Conservation (phyloP, 2,888 invertebrate genomes). For the Lucinisca nassula region DNA sequence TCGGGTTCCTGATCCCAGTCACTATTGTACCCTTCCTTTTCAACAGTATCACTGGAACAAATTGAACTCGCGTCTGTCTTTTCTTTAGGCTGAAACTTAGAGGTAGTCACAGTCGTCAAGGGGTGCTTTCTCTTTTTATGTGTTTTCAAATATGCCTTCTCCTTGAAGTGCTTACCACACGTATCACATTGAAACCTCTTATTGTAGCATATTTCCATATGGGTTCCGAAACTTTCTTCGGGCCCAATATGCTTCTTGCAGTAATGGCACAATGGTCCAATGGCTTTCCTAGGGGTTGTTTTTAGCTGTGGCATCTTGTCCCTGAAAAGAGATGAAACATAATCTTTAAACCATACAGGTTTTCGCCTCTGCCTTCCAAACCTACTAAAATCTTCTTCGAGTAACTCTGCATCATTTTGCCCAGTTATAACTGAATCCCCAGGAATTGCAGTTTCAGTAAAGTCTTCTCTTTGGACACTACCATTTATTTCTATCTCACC, state of each 20-base stretch:
- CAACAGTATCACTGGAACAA: too few relatives aligned
- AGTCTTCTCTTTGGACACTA: not conserved
- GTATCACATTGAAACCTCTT: not conserved
- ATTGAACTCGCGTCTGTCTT: too few relatives aligned
- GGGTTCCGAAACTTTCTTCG: not conserved
- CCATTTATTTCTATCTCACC: not conserved
- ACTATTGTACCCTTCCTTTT: not conserved
- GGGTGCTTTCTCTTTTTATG: not conserved
- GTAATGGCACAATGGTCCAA: not conserved
- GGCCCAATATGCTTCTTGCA: not conserved
- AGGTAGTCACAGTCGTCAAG: too few relatives aligned
- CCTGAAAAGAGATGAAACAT: slow-evolving; percentile 41
- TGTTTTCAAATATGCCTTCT: not conserved
- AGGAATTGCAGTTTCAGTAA: not conserved
- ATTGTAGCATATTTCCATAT: not conserved
- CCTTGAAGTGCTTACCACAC: not conserved
- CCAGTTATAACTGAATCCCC: not conserved
- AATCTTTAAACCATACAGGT: slow-evolving; percentile 37
- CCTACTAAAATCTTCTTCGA: slow-evolving; percentile 5
- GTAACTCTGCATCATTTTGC: too few relatives aligned
- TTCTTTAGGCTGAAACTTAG: too few relatives aligned
- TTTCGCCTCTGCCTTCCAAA: slow-evolving; percentile 2
- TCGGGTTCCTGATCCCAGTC: not conserved
- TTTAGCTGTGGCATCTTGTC: not conserved
- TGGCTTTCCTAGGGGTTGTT: not conserved